Evolutionary conservation across 2,797 vertebrate genomes (phyloP).

Genomic region (Ctenochaetus hawaiiensis): DNA sequence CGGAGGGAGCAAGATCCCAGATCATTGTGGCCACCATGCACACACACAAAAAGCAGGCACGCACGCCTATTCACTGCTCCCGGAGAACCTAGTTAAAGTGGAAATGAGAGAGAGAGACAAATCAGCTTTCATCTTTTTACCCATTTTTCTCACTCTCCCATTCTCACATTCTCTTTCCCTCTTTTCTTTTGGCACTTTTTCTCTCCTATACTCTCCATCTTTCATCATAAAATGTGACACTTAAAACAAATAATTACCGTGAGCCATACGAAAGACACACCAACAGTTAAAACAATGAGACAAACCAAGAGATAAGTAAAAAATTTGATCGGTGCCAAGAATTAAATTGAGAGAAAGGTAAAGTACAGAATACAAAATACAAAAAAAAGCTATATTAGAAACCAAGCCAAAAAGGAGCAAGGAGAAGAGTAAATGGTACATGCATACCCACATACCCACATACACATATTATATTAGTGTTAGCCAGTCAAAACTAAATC

Average conservation of each 20-base stretch:
- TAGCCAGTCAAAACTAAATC: too few relatives aligned
- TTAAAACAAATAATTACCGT: not conserved
- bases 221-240: not conserved
- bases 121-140: slow-evolving; percentile 59
- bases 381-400: too few relatives aligned
- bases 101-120: slow-evolving; percentile 53
- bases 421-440: too few relatives aligned
- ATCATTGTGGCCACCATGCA: slow-evolving; percentile 61
- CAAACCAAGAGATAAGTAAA: not conserved
- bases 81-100: slow-evolving; percentile 56
- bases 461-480: too few relatives aligned
- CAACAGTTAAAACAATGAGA: not conserved
- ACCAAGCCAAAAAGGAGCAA: too few relatives aligned
- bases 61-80: slow-evolving; percentile 42
- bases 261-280: not conserved
- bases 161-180: not conserved
- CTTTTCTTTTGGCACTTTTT: not conserved
- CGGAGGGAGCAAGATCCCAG: slow-evolving; percentile 60
- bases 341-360: too few relatives aligned
- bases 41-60: slow-evolving; percentile 33
- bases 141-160: slow-evolving; percentile 15
- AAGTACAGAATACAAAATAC: too few relatives aligned
- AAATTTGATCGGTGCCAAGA: not conserved
- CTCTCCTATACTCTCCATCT: not conserved
- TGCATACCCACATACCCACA: too few relatives aligned